Base-by-base conservation (phyloP, 2,113 vertebrate species). In the Microcebus tavaratra region DNA sequence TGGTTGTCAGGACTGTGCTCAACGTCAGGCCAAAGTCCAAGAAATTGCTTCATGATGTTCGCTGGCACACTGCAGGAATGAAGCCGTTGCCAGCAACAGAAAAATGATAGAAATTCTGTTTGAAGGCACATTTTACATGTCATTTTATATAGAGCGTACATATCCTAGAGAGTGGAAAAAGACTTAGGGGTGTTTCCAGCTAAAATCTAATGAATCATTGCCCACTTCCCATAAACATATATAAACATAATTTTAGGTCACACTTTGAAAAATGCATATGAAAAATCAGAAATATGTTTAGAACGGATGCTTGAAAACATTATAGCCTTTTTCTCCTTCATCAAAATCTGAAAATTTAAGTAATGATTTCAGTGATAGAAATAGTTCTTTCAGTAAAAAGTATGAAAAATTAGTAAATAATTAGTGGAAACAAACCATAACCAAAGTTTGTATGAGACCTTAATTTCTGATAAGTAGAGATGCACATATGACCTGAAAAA, bases 361-460 rank as follows among this genome's bases (percentile, higher is more conserved):
- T 70, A 10, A 9, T 68, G 39, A 42, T 70, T 94, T 90, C 29
- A 91, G 13, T 85, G 6, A 84, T 14, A 83, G 11, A 72, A 36
- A 81, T 45, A 79, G 6, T 70, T 48, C 9, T 70, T 90, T 36
- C 2, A 76, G 6, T 15, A 2, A 90, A n/a, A 45, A 84, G 34
- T 14, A 67, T 81, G 13, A 90, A 94, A 67, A 88, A 80, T 90
- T 68, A 87, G 48, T 72, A 50, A 96, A 50, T 42, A 25, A 53
- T 80, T 63, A 80, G 72, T 94, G 2, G 4, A 53, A 97, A 75
- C 25, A 78, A 88, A 76, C 53, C 18, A 68, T 75, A 36, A 87
- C 36, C 2, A 8, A 80, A 9, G 1, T 50, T 31, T 76, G 14
- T 8, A 4, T 67, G 76, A 86, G 65, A 50, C 1, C 75, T 59